Conservation (phyloP, 2,888 invertebrate species). For the Miltochrista miniata region DNA sequence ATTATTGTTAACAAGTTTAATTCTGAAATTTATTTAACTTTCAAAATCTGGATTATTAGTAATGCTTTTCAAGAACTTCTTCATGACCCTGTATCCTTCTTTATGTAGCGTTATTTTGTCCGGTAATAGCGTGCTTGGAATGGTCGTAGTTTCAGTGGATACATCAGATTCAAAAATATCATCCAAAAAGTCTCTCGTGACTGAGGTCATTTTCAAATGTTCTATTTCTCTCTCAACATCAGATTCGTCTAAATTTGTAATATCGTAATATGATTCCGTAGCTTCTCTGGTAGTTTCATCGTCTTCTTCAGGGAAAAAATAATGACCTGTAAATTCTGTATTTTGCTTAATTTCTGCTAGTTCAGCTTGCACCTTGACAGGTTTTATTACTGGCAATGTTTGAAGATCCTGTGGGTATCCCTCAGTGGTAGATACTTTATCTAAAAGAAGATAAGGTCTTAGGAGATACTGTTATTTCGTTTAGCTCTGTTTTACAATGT, state of each 20-base stretch:
- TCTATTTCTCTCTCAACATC: conserved; percentile 68
- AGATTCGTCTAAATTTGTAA: conserved; percentile 49
- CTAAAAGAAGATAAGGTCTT: conserved; percentile 41
- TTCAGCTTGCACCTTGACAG: conserved; percentile 69
- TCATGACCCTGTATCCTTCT: conserved; percentile 53
- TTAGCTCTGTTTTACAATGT: no score
- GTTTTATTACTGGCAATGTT: conserved; percentile 44
- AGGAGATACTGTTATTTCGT: no score
- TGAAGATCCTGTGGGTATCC: conserved; percentile 36
- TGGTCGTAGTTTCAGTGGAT: conserved; percentile 51
- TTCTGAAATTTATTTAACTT: not conserved
- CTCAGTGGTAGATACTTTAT: conserved; percentile 43
- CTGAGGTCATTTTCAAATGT: conserved; percentile 59
- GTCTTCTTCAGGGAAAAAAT: conserved; percentile 75
- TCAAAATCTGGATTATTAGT: conserved; percentile 26
- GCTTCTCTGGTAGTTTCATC: conserved; percentile 48
- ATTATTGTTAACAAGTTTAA: not conserved
- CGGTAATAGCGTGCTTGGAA: conserved; percentile 39
- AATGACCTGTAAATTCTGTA: conserved; percentile 70
- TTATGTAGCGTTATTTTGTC: conserved; percentile 49
- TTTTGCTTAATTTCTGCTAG: conserved; percentile 58
- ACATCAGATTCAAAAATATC: conserved; percentile 70
- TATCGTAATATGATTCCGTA: conserved; percentile 64
- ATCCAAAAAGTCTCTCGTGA: conserved; percentile 69
- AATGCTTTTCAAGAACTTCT: conserved; percentile 57